Percentiles rank a stretch among this genome's conserved stretches.
phyloP scores from a whole-genome alignment of 2,113 vertebrate species.

The Alligator mississippiensis region DNA sequence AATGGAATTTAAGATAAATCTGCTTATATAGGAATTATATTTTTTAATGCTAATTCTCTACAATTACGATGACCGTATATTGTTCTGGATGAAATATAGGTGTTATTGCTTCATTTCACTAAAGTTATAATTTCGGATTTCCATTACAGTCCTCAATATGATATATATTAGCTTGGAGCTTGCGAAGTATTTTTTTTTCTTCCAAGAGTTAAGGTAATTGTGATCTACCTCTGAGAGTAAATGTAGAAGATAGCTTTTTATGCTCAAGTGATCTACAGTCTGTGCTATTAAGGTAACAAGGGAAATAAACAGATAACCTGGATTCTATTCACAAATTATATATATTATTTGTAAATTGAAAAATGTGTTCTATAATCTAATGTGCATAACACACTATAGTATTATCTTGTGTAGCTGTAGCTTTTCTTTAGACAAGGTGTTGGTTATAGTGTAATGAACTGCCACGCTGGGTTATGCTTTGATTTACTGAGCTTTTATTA shows the following conservation, averaged over 20 bases:
- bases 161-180: neutral
- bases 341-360: neutral
- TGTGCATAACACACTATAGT: rapidly evolving
- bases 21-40: conserved; percentile 28
- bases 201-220: neutral
- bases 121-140: neutral
- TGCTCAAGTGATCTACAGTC: neutral
- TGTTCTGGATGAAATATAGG: neutral
- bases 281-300: neutral
- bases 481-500: neutral
- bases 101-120: neutral
- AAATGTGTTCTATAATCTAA: neutral
- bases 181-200: neutral
- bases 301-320: neutral
- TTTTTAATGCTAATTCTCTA: conserved; percentile 20
- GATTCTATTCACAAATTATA: neutral
- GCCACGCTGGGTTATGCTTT: neutral
- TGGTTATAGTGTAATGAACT: neutral
- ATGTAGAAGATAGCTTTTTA: neutral
- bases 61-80: neutral
- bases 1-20: conserved; percentile 23
- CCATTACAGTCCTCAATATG: neutral
- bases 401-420: neutral
- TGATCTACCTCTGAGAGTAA: neutral
- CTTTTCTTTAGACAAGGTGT: neutral